phyloP scores from a whole-genome alignment of 2,888 invertebrate species.

The Harpalus rubripes region DNA sequence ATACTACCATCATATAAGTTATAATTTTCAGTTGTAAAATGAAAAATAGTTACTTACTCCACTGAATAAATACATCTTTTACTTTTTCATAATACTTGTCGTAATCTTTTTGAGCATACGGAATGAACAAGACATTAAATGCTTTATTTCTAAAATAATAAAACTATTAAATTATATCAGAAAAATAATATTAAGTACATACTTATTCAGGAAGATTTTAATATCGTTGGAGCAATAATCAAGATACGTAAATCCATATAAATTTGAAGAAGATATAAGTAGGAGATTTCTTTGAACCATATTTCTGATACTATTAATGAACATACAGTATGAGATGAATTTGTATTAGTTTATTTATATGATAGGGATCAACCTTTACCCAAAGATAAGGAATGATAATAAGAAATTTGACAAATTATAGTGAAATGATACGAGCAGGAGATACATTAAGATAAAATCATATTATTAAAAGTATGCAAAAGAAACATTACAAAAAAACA shows the following conservation, averaged over 20 bases:
- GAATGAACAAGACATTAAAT: slow-evolving; percentile 84
- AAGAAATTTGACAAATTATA: neutral
- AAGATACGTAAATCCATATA: slow-evolving; percentile 83
- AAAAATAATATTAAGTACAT: slow-evolving; percentile 72
- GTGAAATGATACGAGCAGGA: neutral
- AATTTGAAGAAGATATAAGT: slow-evolving; percentile 85
- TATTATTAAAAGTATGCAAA: neutral
- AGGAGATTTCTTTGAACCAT: slow-evolving; percentile 78
- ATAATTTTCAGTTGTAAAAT: too few species aligned
- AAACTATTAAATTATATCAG: neutral
- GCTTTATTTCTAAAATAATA: slow-evolving; percentile 81
- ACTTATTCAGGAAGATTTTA: slow-evolving; percentile 81
- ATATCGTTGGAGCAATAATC: slow-evolving; percentile 85
- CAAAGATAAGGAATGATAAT: neutral
- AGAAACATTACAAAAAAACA: too few species aligned
- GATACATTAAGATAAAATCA: slow-evolving; percentile 11
- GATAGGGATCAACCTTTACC: slow-evolving; percentile 4
- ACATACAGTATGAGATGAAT: neutral
- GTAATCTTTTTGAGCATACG: slow-evolving; percentile 85
- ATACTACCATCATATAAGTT: too few species aligned
- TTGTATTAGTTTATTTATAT: neutral
- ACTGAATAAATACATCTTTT: slow-evolving; percentile 72
- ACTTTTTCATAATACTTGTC: slow-evolving; percentile 83
- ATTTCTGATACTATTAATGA: slow-evolving; percentile 14
- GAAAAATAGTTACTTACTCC: neutral